phyloP scores from a whole-genome alignment of 1,140 invertebrate species.

The Notospermus geniculatus region DNA sequence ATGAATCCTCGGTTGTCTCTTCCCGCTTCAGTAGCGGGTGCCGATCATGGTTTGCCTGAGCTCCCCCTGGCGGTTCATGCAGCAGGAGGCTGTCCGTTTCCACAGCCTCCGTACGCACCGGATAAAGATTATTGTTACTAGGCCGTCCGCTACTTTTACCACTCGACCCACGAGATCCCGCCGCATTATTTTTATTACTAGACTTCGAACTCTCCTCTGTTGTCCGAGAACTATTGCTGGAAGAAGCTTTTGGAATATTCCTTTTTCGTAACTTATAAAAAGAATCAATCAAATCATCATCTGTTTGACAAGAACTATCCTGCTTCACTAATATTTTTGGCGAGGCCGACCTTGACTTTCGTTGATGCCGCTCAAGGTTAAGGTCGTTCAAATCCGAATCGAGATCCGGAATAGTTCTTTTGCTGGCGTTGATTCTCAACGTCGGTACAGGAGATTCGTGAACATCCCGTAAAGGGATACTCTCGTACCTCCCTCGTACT shows the following conservation, averaged over 20 bases:
- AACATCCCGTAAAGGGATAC: neutral
- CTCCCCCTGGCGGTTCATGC: too few relatives aligned
- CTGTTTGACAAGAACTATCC: slow-evolving; percentile 14
- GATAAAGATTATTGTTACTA: too few relatives aligned
- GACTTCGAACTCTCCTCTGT: too few relatives aligned
- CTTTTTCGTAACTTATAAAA: neutral
- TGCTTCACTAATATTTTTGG: neutral
- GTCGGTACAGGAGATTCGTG: neutral
- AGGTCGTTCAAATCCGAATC: neutral
- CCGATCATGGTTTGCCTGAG: too few relatives aligned
- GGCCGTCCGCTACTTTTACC: too few relatives aligned
- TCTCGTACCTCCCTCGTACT: neutral
- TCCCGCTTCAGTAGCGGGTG: too few relatives aligned
- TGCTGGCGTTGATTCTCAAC: neutral
- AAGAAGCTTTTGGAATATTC: neutral
- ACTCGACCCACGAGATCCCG: too few relatives aligned
- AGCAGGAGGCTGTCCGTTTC: too few relatives aligned
- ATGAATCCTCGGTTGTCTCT: too few relatives aligned
- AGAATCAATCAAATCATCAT: slow-evolving; percentile 10
- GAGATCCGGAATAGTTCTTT: neutral
- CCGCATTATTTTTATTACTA: too few relatives aligned
- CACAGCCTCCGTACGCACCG: too few relatives aligned
- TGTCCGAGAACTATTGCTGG: neutral
- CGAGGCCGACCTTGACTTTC: neutral
- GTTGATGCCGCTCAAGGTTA: neutral